Conservation (phyloP, 2,888 invertebrate species). For the Aphidius colemani region DNA sequence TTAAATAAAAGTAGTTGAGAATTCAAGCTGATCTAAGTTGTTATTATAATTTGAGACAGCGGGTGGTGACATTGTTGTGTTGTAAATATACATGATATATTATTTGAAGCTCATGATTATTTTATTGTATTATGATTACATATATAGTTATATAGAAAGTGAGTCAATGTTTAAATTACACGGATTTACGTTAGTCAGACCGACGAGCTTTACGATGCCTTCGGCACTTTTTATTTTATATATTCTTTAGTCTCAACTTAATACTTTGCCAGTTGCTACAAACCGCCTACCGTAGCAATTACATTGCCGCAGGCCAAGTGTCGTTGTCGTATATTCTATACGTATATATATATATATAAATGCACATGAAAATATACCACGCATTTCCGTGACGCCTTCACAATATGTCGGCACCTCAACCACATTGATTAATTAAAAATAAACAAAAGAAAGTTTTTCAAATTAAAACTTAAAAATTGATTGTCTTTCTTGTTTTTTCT, state of each 20-base stretch:
- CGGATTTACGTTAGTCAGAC: constrained; percentile 40
- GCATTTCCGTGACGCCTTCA: constrained; percentile 21
- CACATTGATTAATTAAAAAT: background rate
- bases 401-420: constrained; percentile 15
- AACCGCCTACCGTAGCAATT: constrained; percentile 47
- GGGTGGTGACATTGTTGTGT: too few species aligned
- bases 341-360: background rate
- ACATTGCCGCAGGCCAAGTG: constrained; percentile 35
- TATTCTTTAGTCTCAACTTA: constrained; percentile 36
- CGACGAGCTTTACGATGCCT: constrained; percentile 48
- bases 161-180: constrained; percentile 55
- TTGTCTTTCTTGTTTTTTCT: too few species aligned
- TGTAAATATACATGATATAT: too few species aligned
- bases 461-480: too few species aligned
- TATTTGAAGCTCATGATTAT: too few species aligned
- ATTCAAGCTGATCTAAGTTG: too few species aligned
- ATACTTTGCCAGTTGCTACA: constrained; percentile 19
- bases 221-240: constrained; percentile 9
- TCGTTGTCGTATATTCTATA: constrained; percentile 4
- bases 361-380: constrained; percentile 12
- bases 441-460: too few species aligned
- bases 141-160: constrained; percentile 35
- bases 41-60: too few species aligned
- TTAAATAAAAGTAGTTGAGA: too few species aligned
- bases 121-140: background rate